phyloP scores from a whole-genome alignment of 2,113 vertebrate species.

The mouse (Mus musculus) region GRCm39 chr3:69514001-69514500 shows the following conservation, averaged over 20 bases:
- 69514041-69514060: not conserved
- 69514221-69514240: not conserved
- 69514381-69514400: not conserved
- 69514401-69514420: not conserved
- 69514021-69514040: not conserved
- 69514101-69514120: not conserved
- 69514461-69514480: not conserved
- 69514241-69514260: too few species aligned
- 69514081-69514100: not conserved
- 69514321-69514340: not conserved
- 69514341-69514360: not conserved
- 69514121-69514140: not conserved
- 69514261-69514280: not conserved
- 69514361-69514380: not conserved
- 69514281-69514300: not conserved
- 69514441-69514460: not conserved
- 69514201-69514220: not conserved
- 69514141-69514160: not conserved
- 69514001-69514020: not conserved
- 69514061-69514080: not conserved
- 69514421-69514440: not conserved
- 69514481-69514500: too few species aligned
- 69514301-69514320: not conserved
- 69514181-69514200: not conserved
- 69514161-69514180: not conserved